Base-by-base conservation (phyloP, 92 coral and sea anemone genomes). In the Scolanthus callimorphus region DNA sequence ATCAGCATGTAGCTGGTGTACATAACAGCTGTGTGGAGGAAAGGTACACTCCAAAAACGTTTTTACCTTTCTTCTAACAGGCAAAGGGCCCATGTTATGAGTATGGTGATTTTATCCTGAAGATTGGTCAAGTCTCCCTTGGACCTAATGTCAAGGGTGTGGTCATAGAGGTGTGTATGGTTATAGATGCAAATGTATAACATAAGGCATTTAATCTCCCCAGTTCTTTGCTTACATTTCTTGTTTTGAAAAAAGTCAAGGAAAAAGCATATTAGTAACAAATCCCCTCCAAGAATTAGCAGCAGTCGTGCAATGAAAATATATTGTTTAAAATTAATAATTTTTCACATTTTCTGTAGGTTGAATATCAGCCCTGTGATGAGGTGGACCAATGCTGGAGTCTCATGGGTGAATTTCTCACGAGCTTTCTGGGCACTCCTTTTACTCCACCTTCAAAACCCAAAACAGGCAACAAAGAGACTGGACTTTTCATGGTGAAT, bases 101-200 rank as follows among this genome's bases (percentile, higher is more conserved):
- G 67, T 80, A 80, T 51, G 98, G 98, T 4, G 98, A 92, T 52
- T 92, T 92, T 62, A 70, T 88, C 52, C 79, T 92, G 11, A 92
- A 92, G 66, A 80, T 92, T 76, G 98, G 98, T 9, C 98, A 92
- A 51, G 94, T 92, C 11, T 82, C 96, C 11, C 78, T 88, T 12
- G 98, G 98, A 0, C 89, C 96, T 27, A 92, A 91, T 71, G 92
- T 92, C 61, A 92, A 92, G 67, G 98, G 98, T 29, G 77, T 92
- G 25, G 82, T 88, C 44, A 49, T 92, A 15, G 98, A 92, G 90
- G 98, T 88, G 69, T 13, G 63, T 13, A 17, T n/a, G n/a, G n/a
- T n/a, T n/a, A n/a, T n/a, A n/a, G n/a, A n/a, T n/a, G n/a, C n/a
- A n/a, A n/a, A n/a, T n/a, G n/a, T n/a, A n/a, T n/a, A n/a, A n/a